Evolutionary conservation across 2,113 vertebrate species (phyloP).

Genomic region (Heterocephalus glaber): DNA sequence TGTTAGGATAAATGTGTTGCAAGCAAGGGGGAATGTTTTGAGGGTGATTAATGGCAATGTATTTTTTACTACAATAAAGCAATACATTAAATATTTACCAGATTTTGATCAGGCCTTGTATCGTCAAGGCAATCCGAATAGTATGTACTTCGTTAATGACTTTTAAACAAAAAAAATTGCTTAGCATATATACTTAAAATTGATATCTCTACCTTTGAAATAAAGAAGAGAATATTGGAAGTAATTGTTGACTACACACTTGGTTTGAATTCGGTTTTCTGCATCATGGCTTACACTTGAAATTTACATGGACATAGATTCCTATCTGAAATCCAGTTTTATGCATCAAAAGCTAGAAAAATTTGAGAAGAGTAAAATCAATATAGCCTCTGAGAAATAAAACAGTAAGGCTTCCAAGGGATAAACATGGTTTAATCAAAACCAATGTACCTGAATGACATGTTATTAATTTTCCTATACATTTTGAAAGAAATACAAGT

Average conservation of each 20-base stretch:
- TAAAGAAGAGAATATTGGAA: not conserved
- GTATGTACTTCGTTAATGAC: not conserved
- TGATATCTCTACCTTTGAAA: not conserved
- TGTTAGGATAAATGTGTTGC: not conserved
- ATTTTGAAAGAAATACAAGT: not conserved
- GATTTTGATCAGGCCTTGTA: not conserved
- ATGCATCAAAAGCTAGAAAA: not conserved
- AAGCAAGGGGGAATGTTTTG: not conserved
- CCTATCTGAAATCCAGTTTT: not conserved
- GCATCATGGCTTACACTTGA: not conserved
- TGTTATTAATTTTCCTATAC: not conserved
- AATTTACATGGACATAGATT: not conserved
- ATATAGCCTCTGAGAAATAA: not conserved
- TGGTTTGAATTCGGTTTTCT: not conserved
- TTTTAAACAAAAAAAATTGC: not conserved
- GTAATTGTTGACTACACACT: not conserved
- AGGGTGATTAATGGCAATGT: not conserved
- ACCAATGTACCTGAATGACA: not conserved
- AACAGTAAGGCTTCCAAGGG: not conserved
- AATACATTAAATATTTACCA: not conserved
- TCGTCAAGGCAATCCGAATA: not conserved
- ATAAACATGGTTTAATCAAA: not conserved
- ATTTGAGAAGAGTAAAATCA: not conserved
- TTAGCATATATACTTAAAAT: not conserved
- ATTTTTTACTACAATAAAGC: not conserved